These are phyloP conservation scores for Trogon surrucura DNA, from an alignment of 2,113 vertebrate species.

Conservation along the genomic window DNA sequence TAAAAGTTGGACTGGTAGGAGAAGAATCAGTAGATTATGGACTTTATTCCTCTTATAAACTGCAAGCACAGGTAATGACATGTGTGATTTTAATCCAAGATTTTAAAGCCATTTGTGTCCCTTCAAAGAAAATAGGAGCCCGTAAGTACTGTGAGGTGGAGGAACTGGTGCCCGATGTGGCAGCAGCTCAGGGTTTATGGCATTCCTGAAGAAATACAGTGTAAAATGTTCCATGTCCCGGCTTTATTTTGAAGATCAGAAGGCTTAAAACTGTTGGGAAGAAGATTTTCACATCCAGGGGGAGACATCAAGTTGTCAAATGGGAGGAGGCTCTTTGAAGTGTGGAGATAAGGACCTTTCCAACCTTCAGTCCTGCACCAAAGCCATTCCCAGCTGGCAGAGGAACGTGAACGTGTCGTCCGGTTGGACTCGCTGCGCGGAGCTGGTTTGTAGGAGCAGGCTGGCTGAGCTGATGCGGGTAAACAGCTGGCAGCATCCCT, in stretches of 20 bases:
- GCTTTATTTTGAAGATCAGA: constrained; percentile 52
- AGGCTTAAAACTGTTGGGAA: constrained; percentile 39
- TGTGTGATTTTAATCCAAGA: neutral
- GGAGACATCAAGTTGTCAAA: constrained; percentile 54
- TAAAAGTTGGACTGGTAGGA: neutral
- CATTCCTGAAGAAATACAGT: constrained; percentile 13
- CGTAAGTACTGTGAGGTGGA: constrained; percentile 39
- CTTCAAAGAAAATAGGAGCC: constrained; percentile 32
- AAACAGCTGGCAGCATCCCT: neutral
- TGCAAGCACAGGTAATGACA: neutral
- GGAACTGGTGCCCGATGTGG: neutral
- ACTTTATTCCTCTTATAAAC: constrained; percentile 18
- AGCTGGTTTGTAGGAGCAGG: fast-evolving
- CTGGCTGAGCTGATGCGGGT: neutral
- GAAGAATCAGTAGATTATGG: neutral
- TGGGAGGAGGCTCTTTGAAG: constrained; percentile 68
- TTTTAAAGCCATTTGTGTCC: neutral
- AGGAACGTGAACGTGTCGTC: neutral
- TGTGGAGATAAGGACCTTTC: constrained; percentile 67
- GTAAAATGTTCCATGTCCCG: constrained; percentile 1
- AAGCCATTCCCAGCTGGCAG: neutral
- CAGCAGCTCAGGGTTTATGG: neutral
- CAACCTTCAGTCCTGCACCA: constrained; percentile 6
- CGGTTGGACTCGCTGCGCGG: fast-evolving
- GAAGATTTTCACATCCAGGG: constrained; percentile 6